Evolutionary conservation across 2,797 vertebrate genomes (phyloP), one percentile per base, ranked within the genome.

Genomic region (Toxotes lorentzi): DNA sequence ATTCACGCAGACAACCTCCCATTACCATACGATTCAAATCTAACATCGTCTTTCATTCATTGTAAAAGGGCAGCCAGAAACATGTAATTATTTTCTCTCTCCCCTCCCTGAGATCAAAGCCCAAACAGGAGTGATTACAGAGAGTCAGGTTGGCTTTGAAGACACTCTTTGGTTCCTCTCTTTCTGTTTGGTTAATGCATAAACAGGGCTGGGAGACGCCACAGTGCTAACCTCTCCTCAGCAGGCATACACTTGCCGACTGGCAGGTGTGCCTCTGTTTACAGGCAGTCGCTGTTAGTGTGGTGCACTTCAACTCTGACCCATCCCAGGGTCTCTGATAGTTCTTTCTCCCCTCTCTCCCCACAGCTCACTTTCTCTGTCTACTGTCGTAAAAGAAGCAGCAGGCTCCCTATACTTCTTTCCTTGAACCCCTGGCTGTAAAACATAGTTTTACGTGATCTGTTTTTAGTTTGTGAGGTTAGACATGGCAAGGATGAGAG

Each of bases 51-150:
- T 93, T 93, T 93, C 91, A 92, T 92, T 95, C 90, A 91, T 91
- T 92, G 85, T 86, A 88, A 94, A 95, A 95, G 91, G 93, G 91
- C 92, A 90, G 85, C 6, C 40, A 88, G 88, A 91, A 94, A 93
- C 74, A 35, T 92, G 94, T 92, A 75, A 92, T 91, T 95, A 88
- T 59, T 90, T 92, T 88, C 91, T 86, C 86, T 88, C 88, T 87
- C 78, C 91, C 91, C 88, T 91, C 85, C 86, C 88, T 73, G 78
- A 92, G 91, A 96, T 96, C 95, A 95, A 96, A 96, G 94, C 85
- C 34, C 66, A 76, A 34, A 87, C 85, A 80, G 84, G 81, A 91
- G 89, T 88, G 84, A 93, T 93, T 93, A 92, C 85, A 94, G 94
- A 89, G 92, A 89, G 88, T 94, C 87, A 84, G 89, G 79, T 88